A percentile compares a stretch with the other conserved stretches of the same genome.
These are phyloP conservation scores for Apotomis betuletana DNA, from an alignment of 2,888 invertebrate species.

Conservation along the genomic window DNA sequence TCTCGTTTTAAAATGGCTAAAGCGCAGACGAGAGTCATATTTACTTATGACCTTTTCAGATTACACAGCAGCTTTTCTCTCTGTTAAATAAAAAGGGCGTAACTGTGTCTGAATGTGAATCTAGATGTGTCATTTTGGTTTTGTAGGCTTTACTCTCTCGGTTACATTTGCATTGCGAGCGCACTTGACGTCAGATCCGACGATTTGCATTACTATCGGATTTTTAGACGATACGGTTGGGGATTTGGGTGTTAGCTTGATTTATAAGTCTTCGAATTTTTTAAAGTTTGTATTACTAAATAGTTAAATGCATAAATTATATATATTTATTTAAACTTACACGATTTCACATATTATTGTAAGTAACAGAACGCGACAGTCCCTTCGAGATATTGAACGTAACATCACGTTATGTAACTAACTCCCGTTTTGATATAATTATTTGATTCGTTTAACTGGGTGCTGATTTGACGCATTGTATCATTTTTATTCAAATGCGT, in stretches of 20 bases:
- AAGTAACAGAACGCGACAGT: too few species aligned
- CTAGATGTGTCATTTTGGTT: slow-evolving; percentile 2
- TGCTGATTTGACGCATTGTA: too few species aligned
- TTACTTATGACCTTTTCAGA: slow-evolving; percentile 15
- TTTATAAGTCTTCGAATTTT: neutral
- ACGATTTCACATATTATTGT: too few species aligned
- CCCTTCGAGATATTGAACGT: too few species aligned
- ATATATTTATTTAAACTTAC: neutral
- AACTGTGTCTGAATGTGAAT: neutral
- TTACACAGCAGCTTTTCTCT: neutral
- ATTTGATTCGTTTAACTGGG: too few species aligned
- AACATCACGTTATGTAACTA: too few species aligned
- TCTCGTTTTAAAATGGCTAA: slow-evolving; percentile 1
- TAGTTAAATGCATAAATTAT: neutral
- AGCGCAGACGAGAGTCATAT: slow-evolving; percentile 5
- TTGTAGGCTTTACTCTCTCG: slow-evolving; percentile 1
- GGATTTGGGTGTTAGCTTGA: slow-evolving; percentile 13
- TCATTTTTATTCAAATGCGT: too few species aligned
- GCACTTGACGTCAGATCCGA: slow-evolving; percentile 18
- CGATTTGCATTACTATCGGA: slow-evolving; percentile 17
- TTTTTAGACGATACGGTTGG: slow-evolving; percentile 21
- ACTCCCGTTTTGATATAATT: too few species aligned
- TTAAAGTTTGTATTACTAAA: neutral
- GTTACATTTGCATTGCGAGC: slow-evolving; percentile 30
- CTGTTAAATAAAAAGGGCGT: neutral